Percentiles rank a stretch among this genome's conserved stretches.
phyloP scores from a whole-genome alignment of 2,113 vertebrate species.

The Otocyon megalotis region DNA sequence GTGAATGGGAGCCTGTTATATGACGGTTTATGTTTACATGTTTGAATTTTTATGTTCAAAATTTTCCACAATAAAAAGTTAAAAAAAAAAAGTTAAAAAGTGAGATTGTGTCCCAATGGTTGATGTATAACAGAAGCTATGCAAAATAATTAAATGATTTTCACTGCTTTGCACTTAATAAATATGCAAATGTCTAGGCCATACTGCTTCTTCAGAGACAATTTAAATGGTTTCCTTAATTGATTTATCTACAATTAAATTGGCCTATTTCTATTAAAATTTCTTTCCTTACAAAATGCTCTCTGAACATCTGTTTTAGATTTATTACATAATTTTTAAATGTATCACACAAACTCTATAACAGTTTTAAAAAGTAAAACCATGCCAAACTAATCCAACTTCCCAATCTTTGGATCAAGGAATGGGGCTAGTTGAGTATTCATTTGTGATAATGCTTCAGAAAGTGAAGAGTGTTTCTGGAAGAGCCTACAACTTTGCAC shows the following conservation, averaged over 20 bases:
- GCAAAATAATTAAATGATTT: conserved; percentile 45
- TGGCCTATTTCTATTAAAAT: conserved; percentile 40
- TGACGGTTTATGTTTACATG: neutral
- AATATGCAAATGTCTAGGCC: conserved; percentile 29
- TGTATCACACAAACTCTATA: conserved; percentile 2
- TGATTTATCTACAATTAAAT: conserved; percentile 60
- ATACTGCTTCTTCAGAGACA: neutral
- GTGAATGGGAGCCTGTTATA: neutral
- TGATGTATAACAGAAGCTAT: neutral
- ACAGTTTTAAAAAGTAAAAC: conserved; percentile 49
- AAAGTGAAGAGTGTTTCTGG: neutral
- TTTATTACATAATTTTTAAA: conserved; percentile 46
- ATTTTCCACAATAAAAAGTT: neutral
- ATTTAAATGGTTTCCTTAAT: conserved; percentile 63
- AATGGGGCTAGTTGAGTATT: neutral
- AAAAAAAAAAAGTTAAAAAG: neutral
- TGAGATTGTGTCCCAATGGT: neutral
- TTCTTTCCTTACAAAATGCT: conserved; percentile 44
- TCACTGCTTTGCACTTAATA: conserved; percentile 42
- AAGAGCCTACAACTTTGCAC: neutral
- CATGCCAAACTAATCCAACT: neutral
- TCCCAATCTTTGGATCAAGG: neutral
- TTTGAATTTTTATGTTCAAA: conserved; percentile 16
- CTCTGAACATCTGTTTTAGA: conserved; percentile 54
- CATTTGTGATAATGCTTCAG: neutral